These are phyloP conservation scores for Polyploca ridens DNA, from an alignment of 2,888 invertebrate genomes.

Conservation along the genomic window DNA sequence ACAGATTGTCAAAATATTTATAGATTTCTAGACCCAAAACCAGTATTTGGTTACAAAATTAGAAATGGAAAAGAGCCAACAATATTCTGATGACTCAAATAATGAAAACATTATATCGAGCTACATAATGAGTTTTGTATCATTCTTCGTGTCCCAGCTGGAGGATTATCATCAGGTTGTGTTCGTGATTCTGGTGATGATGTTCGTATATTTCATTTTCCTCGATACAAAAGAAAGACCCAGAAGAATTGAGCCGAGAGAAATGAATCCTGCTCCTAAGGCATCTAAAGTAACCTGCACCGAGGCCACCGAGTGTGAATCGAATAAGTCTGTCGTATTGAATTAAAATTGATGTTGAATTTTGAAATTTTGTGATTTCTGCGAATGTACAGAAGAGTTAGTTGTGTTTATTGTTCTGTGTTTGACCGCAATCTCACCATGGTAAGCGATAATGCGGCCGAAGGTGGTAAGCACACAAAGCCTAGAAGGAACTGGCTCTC, in stretches of 20 bases:
- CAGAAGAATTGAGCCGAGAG: neutral
- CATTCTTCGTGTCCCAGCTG: conserved; percentile 29
- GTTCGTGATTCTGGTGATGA: conserved; percentile 33
- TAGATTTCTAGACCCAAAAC: no score
- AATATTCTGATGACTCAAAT: neutral
- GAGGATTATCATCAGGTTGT: conserved; percentile 43
- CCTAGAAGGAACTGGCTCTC: no score
- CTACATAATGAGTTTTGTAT: conserved; percentile 22
- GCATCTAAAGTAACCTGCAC: neutral
- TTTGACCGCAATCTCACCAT: no score
- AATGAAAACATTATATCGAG: neutral
- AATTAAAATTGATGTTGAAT: neutral
- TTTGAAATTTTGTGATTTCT: neutral
- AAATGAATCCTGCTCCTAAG: no score
- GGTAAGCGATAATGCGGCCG: no score
- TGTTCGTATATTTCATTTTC: conserved; percentile 32
- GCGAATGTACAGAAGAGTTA: no score
- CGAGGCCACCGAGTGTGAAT: neutral
- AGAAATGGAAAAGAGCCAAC: conserved; percentile 17
- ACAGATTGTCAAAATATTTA: no score
- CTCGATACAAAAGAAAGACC: conserved; percentile 17
- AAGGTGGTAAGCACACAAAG: no score
- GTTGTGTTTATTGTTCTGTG: no score
- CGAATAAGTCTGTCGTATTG: neutral
- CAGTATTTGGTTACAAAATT: conserved; percentile 19